Base-by-base conservation (phyloP, 2,888 invertebrate genomes). In the Cataglyphis rosenhaueri region DNA sequence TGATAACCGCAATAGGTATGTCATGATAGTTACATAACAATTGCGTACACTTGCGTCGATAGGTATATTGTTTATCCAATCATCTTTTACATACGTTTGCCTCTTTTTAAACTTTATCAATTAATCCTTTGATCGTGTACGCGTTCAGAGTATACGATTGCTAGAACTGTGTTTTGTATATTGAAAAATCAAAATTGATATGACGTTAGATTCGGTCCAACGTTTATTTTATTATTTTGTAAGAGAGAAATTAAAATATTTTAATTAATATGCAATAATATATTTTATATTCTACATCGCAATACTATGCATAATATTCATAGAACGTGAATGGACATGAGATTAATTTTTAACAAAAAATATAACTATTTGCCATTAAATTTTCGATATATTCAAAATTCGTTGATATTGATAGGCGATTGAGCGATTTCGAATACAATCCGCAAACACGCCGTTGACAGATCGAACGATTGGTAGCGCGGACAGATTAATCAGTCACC, bases 401-500 rank as follows among this genome's bases (percentile, higher is more conserved):
- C 44, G 41, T 71, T 32, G 57, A 59, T 70, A 57, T 21, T 25
- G 41, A 8, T 41, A 10, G 29, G 55, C 52, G 32, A 79, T 71
- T 59, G 78, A 32, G 44, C 44, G 21, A 79, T 79, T 76, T 71
- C 25, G 59, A 71, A 70, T 78, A 21, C 71, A 32, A 71, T 59
- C 57, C 32, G 44, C 55, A 44, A 4, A 35, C 68, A 5, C 12
- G 3, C 9, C 12, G 68, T 9, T 18, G 68, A n/a, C 68, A n/a
- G 76, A 70, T 32, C 57, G 71, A 79, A 71, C 32, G 59, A 59
- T 79, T 59, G 52, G 48, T 48, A 48, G 48, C 52, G 55, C 38
- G 76, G 76, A 38, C 66, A 71, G 78, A 71, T 79, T 79, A 79
- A 79, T 79, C 78, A 79, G 78, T 79, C 78, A 79, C 71, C 59